Base-by-base conservation (phyloP, 2,888 invertebrate species). In the Zele albiditarsus region DNA sequence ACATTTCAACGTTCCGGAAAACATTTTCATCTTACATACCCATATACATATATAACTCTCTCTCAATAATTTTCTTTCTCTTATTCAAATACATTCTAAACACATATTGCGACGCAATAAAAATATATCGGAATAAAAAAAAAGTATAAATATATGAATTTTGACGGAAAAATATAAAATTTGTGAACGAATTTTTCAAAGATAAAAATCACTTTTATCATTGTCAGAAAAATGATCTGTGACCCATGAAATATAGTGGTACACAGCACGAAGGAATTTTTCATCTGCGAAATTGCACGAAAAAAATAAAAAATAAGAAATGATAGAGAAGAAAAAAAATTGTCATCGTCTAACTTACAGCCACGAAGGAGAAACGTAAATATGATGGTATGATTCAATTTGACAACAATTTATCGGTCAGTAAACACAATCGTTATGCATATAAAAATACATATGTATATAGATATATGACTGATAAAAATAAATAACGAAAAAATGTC, bases 281-380 rank as follows among this genome's bases (percentile, higher is more conserved):
- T 38, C 74, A 76, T 66, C 77, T 76, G 72, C 74, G 77, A 78
- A 76, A 80, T 77, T 67, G 71, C 38, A 49, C 65, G 23, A 65
- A 72, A 74, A 76, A 62, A 66, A 58, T 58, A n/a, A 62, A 53
- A 57, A 71, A 49, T 66, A 72, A 71, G 53, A 58, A 63, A 38
- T 10, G 46, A 46, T 58, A 57, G 31, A 31, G 58, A 33, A 25
- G 72, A 66, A 74, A 58, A 27, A 66, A 67, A 49, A 58, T 46
- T 53, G 60, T 60, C 46, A 46, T 46, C 46, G 16, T 46, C 4
- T 46, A 46, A 16, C 42, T 14, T 16, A n/a, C 46, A 27, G 31
- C 23, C 46, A 67, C 58, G 62, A 74, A 60, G 42, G 73, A 28
- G 31, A 71, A 73, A 38, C 10, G 38, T 38, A 12, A 69, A 71